These are phyloP conservation scores for Aspidapion aeneum DNA, from an alignment of 2,888 invertebrate genomes.

Conservation along the genomic window DNA sequence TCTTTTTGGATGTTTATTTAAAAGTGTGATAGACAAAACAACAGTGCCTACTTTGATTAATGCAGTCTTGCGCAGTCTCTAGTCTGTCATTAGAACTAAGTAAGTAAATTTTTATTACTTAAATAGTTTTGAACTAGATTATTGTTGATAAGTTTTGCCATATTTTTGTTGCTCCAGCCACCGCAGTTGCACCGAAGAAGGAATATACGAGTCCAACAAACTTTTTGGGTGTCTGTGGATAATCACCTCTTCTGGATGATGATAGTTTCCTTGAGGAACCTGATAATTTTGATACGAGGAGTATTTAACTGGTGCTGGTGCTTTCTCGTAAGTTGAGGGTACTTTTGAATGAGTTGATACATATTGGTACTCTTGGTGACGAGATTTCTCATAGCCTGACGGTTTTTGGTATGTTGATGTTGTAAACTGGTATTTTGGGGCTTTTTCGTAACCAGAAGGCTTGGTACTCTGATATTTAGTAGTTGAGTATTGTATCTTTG, in stretches of 20 bases:
- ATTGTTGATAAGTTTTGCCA: neutral
- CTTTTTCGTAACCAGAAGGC: slow-evolving; percentile 2
- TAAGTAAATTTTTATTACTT: too few relatives aligned
- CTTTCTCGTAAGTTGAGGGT: neutral
- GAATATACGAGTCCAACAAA: slow-evolving; percentile 53
- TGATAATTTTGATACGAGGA: neutral
- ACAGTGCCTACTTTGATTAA: too few relatives aligned
- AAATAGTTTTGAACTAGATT: too few relatives aligned
- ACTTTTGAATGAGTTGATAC: neutral
- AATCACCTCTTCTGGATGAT: slow-evolving; percentile 16
- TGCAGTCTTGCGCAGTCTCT: too few relatives aligned
- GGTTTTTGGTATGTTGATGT: neutral
- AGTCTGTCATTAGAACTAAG: too few relatives aligned
- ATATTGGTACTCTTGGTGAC: neutral
- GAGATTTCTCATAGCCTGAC: neutral
- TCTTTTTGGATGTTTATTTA: too few relatives aligned
- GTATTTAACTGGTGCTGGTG: neutral
- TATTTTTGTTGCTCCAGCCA: slow-evolving; percentile 37
- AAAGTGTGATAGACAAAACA: too few relatives aligned
- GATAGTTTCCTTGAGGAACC: slow-evolving; percentile 9
- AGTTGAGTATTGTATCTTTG: slow-evolving; percentile 3
- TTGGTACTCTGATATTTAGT: neutral
- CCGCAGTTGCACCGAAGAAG: slow-evolving; percentile 43
- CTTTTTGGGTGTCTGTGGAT: slow-evolving; percentile 45
- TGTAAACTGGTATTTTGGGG: slow-evolving; percentile 12